These are phyloP conservation scores for Rousettus leschenaultii DNA, from an alignment of 2,113 vertebrate species.

Conservation along the genomic window DNA sequence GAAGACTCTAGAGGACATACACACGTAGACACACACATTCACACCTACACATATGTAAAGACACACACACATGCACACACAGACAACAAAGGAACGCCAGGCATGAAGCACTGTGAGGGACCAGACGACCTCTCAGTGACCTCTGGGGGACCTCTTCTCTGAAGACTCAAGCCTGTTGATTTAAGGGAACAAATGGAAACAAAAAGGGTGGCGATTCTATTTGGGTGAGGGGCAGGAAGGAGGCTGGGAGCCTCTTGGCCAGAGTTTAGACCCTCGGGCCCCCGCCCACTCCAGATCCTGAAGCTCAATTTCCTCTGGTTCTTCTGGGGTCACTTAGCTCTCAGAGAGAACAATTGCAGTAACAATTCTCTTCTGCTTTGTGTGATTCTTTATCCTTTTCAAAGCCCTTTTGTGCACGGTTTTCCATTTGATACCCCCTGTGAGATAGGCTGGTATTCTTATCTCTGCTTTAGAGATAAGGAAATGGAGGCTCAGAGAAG, in stretches of 20 bases:
- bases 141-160: not conserved
- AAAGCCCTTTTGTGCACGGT: conserved; percentile 42
- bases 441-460: conserved; percentile 2
- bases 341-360: not conserved
- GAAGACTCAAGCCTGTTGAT: not conserved
- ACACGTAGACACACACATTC: no score
- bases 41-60: no score
- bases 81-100: not conserved
- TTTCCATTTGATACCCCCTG: conserved; percentile 41
- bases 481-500: not conserved
- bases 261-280: not conserved
- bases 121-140: not conserved
- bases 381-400: conserved; percentile 33
- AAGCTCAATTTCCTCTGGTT: not conserved
- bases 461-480: conserved; percentile 54
- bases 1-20: not conserved
- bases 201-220: not conserved
- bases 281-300: not conserved
- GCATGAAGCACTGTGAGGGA: not conserved
- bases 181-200: not conserved
- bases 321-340: conserved; percentile 29
- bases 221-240: not conserved
- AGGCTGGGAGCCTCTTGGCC: not conserved
- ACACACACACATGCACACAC: not conserved
- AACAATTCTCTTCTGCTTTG: not conserved